These are phyloP conservation scores for Syrmaticus mikado DNA, from an alignment of 2,113 vertebrate species.

Conservation along the genomic window DNA sequence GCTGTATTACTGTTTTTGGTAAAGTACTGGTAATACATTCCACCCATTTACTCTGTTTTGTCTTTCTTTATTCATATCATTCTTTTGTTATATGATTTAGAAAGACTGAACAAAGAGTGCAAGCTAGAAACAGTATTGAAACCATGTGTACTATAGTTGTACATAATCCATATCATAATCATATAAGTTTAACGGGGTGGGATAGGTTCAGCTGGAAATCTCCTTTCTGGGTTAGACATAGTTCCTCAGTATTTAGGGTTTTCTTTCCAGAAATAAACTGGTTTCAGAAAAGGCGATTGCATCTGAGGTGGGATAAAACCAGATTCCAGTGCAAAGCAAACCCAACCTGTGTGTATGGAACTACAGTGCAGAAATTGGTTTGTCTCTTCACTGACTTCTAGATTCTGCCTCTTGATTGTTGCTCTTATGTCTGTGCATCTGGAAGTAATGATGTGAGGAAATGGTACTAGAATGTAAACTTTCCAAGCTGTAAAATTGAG, in stretches of 20 bases:
- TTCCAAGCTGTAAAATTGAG: neutral
- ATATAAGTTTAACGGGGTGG: neutral
- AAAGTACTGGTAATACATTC: neutral
- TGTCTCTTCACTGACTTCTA: neutral
- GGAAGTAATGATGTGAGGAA: constrained; percentile 37
- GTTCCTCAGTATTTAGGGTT: neutral
- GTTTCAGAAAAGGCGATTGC: constrained; percentile 11
- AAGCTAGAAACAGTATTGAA: constrained; percentile 22
- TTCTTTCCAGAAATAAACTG: constrained; percentile 24
- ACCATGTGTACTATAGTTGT: constrained; percentile 35
- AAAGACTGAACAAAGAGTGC: constrained; percentile 9
- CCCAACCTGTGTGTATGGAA: neutral
- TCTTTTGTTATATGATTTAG: neutral
- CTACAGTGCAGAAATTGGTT: neutral
- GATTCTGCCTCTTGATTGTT: neutral
- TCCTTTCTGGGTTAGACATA: neutral
- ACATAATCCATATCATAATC: constrained; percentile 19
- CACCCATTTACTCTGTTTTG: neutral
- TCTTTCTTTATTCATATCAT: neutral
- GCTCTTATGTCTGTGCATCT: constrained; percentile 31
- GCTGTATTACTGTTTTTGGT: neutral
- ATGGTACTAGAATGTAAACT: constrained; percentile 3
- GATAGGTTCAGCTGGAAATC: constrained; percentile 20
- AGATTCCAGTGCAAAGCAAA: neutral
- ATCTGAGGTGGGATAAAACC: constrained; percentile 4